Evolutionary conservation across 2,797 vertebrate species (phyloP), one percentile per base, ranked within the genome.

Genomic region (Sphenopsis melanotis): DNA sequence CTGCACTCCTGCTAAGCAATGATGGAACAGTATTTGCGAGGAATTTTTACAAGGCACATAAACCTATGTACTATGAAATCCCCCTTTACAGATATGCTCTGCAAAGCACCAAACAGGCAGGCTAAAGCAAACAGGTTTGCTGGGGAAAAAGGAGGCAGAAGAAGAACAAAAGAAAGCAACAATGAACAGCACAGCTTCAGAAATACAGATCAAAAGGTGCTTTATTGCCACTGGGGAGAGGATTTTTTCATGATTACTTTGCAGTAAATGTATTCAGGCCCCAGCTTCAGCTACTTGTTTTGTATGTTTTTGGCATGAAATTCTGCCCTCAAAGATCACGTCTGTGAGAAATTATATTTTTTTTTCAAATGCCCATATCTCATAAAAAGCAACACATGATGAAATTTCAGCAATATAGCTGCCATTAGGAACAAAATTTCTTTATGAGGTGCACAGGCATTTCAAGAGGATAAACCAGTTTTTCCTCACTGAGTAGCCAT

Each of bases 111-210:
- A 50, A 63, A 83, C 34, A 69, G 60, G 46, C 78, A 89, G 65
- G 36, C 26, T 74, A 89, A 76, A 83, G 86, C 46, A 69, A 92
- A 96, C 36, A 60, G 56, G 61, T 66, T 89, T 57, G 44, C 63
- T 30, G 47, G 60, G n/a, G 50, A 68, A 75, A 80, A 77, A 70
- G 46, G 60, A 89, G 55, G 69, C 68, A 83, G 82, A 69, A 69
- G 32, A 29, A 86, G 72, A 94, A 92, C 80, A 92, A 91, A 91
- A 91, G 90, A 57, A 90, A 85, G 87, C 72, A 89, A 78, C 78
- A 52, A 39, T 10, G 65, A 89, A 72, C 23, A 83, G 79, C 69
- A 87, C 19, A 47, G 84, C 50, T 64, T 91, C 75, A 79, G 76
- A 92, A 92, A 94, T 10, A 59, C 50, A 91, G 69, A 83, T 69